phyloP scores from a whole-genome alignment of 2,113 vertebrate genomes.

The Deroptyus accipitrinus region DNA sequence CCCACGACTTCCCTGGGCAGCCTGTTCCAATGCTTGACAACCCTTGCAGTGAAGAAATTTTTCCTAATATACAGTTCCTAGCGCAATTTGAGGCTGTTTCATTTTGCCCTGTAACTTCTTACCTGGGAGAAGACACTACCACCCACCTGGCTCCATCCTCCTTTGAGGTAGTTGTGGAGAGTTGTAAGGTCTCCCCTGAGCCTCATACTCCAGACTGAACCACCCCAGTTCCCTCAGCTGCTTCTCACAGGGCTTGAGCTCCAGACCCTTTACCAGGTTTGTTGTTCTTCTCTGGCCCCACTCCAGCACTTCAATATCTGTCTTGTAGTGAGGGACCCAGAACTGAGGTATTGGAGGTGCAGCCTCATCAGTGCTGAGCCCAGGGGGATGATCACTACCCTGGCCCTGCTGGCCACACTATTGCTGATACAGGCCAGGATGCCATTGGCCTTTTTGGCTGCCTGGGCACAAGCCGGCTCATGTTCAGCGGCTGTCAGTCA shows the following conservation, averaged over 20 bases:
- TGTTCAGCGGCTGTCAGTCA: background rate
- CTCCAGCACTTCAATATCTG: background rate
- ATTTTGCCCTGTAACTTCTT: background rate
- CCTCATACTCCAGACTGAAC: background rate
- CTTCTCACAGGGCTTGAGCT: background rate
- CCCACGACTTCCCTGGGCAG: background rate
- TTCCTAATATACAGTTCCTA: background rate
- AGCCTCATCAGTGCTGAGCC: background rate
- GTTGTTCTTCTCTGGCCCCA: fast-evolving
- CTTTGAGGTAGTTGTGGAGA: background rate
- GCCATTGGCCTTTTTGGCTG: background rate
- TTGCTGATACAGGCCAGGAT: background rate
- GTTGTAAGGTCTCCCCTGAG: background rate
- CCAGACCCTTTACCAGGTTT: background rate
- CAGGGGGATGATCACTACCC: background rate
- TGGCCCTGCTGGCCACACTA: background rate
- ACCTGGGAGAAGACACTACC: background rate
- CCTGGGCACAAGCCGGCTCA: background rate
- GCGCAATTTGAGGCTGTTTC: fast-evolving
- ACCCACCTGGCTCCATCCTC: background rate
- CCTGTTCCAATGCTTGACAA: background rate
- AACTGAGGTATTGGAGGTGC: background rate
- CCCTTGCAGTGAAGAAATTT: background rate
- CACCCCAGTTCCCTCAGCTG: background rate
- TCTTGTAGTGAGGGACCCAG: background rate